Conservation (phyloP, 2,113 vertebrate genomes). For the Sebastes fasciatus region DNA sequence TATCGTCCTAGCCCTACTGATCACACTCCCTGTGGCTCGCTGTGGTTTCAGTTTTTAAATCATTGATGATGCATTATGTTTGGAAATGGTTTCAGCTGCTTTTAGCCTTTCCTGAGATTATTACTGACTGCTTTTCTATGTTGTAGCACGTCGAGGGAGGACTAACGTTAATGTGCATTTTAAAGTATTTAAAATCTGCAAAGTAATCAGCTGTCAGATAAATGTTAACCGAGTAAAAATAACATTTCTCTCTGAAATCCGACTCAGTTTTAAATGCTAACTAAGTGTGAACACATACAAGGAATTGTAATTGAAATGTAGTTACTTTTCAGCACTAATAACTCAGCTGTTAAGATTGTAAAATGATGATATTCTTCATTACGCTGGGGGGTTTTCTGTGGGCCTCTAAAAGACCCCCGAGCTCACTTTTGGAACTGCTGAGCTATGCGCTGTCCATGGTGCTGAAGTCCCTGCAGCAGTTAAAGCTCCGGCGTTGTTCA, state of each 20-base stretch:
- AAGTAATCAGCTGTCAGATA: not conserved
- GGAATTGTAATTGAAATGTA: not conserved
- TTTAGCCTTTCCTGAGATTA: not conserved
- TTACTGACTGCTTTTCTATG: not conserved
- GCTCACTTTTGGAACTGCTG: not conserved
- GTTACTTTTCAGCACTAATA: not conserved
- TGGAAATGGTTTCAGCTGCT: not conserved
- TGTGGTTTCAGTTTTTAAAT: not conserved
- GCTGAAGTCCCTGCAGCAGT: conserved; percentile 15
- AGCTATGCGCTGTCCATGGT: not conserved
- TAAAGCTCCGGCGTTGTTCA: not conserved
- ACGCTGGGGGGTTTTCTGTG: not conserved
- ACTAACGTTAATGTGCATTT: not conserved
- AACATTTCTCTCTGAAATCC: not conserved
- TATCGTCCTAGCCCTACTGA: not conserved
- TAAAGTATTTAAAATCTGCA: not conserved
- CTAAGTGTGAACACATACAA: too few relatives aligned
- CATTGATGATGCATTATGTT: not conserved
- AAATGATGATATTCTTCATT: not conserved
- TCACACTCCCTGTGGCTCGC: not conserved
- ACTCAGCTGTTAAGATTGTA: not conserved
- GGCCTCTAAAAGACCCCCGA: not conserved
- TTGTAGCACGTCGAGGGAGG: not conserved
- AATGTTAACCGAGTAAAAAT: not conserved
- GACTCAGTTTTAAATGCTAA: not conserved